phyloP scores from a whole-genome alignment of 2,797 vertebrate genomes.

The Phalanger gymnotis region DNA sequence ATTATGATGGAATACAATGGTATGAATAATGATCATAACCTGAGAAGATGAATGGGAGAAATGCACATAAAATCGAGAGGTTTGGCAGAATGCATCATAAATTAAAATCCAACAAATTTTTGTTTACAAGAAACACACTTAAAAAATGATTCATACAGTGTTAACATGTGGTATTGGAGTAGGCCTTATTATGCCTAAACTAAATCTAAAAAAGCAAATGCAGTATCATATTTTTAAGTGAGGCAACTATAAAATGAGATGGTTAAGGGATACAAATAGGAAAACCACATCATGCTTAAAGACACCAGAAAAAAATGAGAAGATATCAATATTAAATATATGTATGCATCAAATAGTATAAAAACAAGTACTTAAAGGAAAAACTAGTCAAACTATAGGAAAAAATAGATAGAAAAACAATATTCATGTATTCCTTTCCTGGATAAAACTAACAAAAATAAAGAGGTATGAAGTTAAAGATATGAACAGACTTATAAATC shows the following conservation, averaged over 20 bases:
- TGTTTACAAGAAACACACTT: not conserved
- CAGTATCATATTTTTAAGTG: not conserved
- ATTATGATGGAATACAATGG: not conserved
- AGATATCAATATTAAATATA: no score
- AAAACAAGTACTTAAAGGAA: not conserved
- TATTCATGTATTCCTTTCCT: no score
- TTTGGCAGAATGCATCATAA: not conserved
- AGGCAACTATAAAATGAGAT: not conserved
- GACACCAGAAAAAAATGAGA: not conserved
- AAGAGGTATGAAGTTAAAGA: no score
- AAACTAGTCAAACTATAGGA: not conserved
- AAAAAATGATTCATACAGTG: not conserved
- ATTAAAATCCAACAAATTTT: not conserved
- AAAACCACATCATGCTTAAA: not conserved
- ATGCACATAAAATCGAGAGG: not conserved
- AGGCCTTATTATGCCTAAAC: not conserved
- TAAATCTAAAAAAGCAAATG: not conserved
- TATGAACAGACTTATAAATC: no score
- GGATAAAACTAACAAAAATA: no score
- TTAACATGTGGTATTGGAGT: not conserved
- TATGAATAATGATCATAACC: not conserved
- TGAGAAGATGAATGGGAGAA: not conserved
- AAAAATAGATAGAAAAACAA: not conserved
- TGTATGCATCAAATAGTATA: no score
- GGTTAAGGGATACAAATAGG: not conserved